These are phyloP conservation scores for Scrobipalpa atriplicella DNA, from an alignment of 2,888 invertebrate genomes.

Conservation along the genomic window DNA sequence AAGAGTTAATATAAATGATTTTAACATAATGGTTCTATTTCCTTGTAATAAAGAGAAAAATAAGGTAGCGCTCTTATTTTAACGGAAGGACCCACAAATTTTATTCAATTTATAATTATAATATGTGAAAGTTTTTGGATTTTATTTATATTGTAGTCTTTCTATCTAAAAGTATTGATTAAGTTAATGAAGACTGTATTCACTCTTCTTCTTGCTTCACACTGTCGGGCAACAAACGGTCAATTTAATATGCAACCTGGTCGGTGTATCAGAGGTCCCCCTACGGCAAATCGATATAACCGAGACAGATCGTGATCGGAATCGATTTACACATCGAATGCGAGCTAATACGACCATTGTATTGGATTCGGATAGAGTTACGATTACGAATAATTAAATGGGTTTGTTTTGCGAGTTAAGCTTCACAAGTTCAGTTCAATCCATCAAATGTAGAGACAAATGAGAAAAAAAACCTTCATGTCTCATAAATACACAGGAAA, in stretches of 20 bases:
- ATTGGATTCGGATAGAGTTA: conserved; percentile 8
- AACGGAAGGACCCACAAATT: too few relatives aligned
- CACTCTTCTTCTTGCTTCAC: neutral
- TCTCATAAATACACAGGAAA: neutral
- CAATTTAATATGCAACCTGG: conserved; percentile 27
- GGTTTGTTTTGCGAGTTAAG: neutral
- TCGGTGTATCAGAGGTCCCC: conserved; percentile 14
- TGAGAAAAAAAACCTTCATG: neutral
- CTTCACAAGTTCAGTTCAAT: neutral
- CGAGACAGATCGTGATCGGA: conserved; percentile 41
- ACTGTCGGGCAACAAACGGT: neutral
- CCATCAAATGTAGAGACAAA: neutral
- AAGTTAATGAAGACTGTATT: neutral
- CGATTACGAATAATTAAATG: conserved; percentile 17
- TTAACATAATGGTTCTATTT: too few relatives aligned
- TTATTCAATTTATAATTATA: too few relatives aligned
- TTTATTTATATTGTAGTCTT: too few relatives aligned
- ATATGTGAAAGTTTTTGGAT: too few relatives aligned
- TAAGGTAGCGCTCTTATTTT: too few relatives aligned
- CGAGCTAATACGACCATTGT: conserved; percentile 36
- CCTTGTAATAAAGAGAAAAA: too few relatives aligned
- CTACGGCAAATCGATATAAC: conserved; percentile 26
- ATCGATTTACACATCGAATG: conserved; percentile 42
- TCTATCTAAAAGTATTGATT: neutral
- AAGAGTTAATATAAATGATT: too few relatives aligned